Base-by-base conservation (phyloP, 2,888 invertebrate genomes). In the Eulithis prunata region DNA sequence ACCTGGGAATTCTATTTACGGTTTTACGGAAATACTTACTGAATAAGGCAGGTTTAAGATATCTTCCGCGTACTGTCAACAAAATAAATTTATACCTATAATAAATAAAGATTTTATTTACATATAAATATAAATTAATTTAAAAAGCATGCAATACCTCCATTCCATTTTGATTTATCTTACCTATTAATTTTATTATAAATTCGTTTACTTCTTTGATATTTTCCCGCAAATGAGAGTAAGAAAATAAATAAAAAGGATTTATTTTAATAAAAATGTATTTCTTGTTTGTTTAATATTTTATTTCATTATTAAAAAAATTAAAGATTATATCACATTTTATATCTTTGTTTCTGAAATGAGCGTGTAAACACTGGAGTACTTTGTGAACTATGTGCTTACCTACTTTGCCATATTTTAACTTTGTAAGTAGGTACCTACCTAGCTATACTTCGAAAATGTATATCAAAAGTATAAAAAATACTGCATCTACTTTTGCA, bases 241-340 rank as follows among this genome's bases (percentile, higher is more conserved):
- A 32, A 32, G 32, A 2, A 38, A 38, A 38, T 14, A 47, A 14
- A n/a, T 47, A 14, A 8, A n/a, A n/a, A n/a, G n/a, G n/a, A n/a
- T n/a, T n/a, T n/a, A n/a, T n/a, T n/a, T n/a, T 4, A 62, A n/a
- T 57, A 21, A 63, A 69, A 70, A 69, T 63, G 60, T 64, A 65
- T 63, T 59, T 68, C 69, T 69, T 67, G 67, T 60, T 70, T 66
- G 55, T 55, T 59, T 10, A 55, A 51, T 38, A 58, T 68, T 68
- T 71, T 66, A 67, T 69, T 72, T 41, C 8, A 10, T 2, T 66
- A 41, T 52, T 58, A 21, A 64, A 64, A 60, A 53, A 4, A 51
- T 45, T 12, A n/a, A 63, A 61, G 49, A 58, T 62, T 69, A 68
- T 66, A 68, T 69, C 66, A 71, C 65, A 69, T 61, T 65, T 21